Conservation (phyloP, 2,888 invertebrate genomes). For the Drosophila fulvimacula region DNA sequence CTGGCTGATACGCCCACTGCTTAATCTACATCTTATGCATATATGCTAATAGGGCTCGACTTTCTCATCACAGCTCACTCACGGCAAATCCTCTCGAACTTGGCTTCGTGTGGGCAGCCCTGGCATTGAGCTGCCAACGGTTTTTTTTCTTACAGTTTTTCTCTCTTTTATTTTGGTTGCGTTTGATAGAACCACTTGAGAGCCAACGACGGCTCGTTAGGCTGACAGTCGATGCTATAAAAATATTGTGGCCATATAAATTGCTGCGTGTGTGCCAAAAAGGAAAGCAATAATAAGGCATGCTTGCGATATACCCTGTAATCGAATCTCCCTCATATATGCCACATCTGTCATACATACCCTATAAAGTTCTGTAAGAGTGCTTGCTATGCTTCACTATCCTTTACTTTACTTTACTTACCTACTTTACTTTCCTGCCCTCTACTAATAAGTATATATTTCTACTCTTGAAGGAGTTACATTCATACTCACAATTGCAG, state of each 20-base stretch:
- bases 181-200: slow-evolving; percentile 24
- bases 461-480: no score
- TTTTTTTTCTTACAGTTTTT: not conserved
- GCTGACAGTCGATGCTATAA: slow-evolving; percentile 45
- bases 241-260: slow-evolving; percentile 49
- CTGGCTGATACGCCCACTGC: slow-evolving; percentile 43
- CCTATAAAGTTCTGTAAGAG: no score
- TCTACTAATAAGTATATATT: no score
- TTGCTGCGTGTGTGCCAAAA: slow-evolving; percentile 42
- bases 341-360: no score
- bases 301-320: slow-evolving; percentile 5
- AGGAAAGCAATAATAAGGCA: not conserved
- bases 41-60: slow-evolving; percentile 66
- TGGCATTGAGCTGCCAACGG: slow-evolving; percentile 65
- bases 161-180: slow-evolving; percentile 4
- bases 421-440: no score
- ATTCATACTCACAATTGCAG: no score
- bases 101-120: slow-evolving; percentile 38
- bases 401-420: no score
- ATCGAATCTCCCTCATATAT: not conserved
- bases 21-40: slow-evolving; percentile 43
- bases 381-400: no score
- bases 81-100: slow-evolving; percentile 33
- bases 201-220: slow-evolving; percentile 47
- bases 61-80: slow-evolving; percentile 52